Evolutionary conservation across 2,797 vertebrate species (phyloP).

Genomic region (Glyptemys insculpta): DNA sequence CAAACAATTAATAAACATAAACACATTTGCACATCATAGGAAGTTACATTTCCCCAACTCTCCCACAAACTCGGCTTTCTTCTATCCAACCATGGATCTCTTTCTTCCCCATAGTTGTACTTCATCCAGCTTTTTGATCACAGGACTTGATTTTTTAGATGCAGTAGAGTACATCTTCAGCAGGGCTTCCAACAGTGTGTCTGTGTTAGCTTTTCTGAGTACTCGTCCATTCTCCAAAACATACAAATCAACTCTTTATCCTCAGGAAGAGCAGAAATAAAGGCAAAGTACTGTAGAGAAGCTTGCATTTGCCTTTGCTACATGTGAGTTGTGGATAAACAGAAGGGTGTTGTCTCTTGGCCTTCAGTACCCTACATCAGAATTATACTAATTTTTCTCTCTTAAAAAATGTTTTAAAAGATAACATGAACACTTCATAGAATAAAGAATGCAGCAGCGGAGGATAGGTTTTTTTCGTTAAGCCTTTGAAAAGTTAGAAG

Average conservation of each 20-base stretch:
- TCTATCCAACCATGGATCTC: constrained; percentile 93
- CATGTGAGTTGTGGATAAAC: neutral
- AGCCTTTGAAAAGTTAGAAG: neutral
- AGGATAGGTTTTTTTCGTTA: neutral
- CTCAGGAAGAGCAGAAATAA: constrained; percentile 87
- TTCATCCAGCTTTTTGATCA: constrained; percentile 93
- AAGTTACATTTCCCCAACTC: neutral
- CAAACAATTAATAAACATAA: constrained; percentile 35
- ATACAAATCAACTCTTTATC: constrained; percentile 96
- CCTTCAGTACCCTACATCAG: neutral
- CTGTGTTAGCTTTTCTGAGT: constrained; percentile 87
- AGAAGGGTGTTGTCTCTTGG: neutral
- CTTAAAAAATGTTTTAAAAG: too few relatives aligned
- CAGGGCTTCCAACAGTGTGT: constrained; percentile 86
- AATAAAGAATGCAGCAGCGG: neutral
- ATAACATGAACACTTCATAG: neutral
- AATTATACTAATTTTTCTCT: neutral
- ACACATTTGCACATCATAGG: neutral
- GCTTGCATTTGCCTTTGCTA: neutral
- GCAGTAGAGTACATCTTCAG: constrained; percentile 86
- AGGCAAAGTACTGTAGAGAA: neutral
- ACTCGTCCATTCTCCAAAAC: constrained; percentile 92
- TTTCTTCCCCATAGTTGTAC: constrained; percentile 93
- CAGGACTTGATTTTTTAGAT: constrained; percentile 87
- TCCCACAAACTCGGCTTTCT: neutral